These are phyloP conservation scores for Hoplostethus mediterraneus DNA, from an alignment of 2,797 vertebrate species.

Conservation along the genomic window DNA sequence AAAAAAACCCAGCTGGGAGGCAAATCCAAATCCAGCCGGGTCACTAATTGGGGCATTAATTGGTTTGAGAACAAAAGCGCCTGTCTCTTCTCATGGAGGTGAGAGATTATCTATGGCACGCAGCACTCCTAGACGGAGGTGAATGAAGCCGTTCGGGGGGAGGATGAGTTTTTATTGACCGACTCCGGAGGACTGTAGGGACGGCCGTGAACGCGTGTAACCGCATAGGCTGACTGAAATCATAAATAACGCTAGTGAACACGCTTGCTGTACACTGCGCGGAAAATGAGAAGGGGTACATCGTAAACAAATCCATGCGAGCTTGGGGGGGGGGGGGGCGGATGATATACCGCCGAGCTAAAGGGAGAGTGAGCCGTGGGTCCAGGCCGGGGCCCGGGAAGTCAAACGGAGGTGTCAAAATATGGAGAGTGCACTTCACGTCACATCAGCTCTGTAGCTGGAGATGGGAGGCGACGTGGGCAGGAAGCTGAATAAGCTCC, in stretches of 20 bases:
- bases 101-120: conserved; percentile 61
- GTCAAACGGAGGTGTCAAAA: conserved; percentile 55
- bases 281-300: conserved; percentile 56
- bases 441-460: conserved; percentile 19
- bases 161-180: conserved; percentile 54
- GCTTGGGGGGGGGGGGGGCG: too few species aligned
- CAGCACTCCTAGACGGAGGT: conserved; percentile 51
- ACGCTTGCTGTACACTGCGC: conserved; percentile 56
- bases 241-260: conserved; percentile 79
- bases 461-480: background rate
- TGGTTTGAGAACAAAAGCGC: conserved; percentile 75
- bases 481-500: conserved; percentile 16
- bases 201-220: conserved; percentile 27
- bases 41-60: conserved; percentile 76
- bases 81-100: conserved; percentile 70
- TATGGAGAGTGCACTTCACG: conserved; percentile 7
- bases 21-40: conserved; percentile 70
- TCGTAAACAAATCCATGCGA: conserved; percentile 63
- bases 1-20: conserved; percentile 54
- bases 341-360: conserved; percentile 45
- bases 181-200: conserved; percentile 18
- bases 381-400: conserved; percentile 7
- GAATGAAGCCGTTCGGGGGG: conserved; percentile 53
- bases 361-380: conserved; percentile 24
- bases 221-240: conserved; percentile 44